Percentiles rank a stretch among this genome's conserved stretches.
Evolutionary conservation across 2,797 vertebrate species (phyloP).

Genomic region (Cryptoprocta ferox): DNA sequence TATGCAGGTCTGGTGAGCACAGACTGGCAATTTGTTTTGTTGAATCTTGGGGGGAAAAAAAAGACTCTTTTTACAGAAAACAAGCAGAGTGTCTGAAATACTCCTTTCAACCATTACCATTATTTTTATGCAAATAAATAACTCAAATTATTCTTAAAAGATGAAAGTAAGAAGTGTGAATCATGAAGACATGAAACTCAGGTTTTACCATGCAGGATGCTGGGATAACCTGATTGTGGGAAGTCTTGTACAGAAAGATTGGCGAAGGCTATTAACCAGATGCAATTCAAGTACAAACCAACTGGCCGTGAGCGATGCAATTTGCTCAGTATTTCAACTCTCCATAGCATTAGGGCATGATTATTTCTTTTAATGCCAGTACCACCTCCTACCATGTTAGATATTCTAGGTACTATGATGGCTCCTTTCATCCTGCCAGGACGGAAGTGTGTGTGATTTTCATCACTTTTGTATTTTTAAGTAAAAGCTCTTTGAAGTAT

Average conservation of each 20-base stretch:
- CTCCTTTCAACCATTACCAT: constrained; percentile 77
- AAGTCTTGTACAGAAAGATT: neutral
- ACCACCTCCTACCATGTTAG: neutral
- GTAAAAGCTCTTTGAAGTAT: neutral
- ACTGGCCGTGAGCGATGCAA: neutral
- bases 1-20: constrained; percentile 79
- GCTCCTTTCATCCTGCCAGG: neutral
- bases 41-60: constrained; percentile 71
- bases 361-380: neutral
- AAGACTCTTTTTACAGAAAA: constrained; percentile 61
- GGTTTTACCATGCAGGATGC: neutral
- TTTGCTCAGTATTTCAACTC: neutral
- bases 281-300: neutral
- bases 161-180: constrained; percentile 62
- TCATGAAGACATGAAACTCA: constrained; percentile 53
- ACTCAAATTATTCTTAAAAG: constrained; percentile 73
- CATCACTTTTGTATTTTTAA: neutral
- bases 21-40: constrained; percentile 82
- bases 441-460: neutral
- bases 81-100: constrained; percentile 75
- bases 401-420: neutral
- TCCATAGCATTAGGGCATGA: fast-evolving
- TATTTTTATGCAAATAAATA: constrained; percentile 84
- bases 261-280: neutral
- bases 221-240: neutral